Base-by-base conservation (phyloP, 2,113 vertebrate species). In the Indicator maculatus region DNA sequence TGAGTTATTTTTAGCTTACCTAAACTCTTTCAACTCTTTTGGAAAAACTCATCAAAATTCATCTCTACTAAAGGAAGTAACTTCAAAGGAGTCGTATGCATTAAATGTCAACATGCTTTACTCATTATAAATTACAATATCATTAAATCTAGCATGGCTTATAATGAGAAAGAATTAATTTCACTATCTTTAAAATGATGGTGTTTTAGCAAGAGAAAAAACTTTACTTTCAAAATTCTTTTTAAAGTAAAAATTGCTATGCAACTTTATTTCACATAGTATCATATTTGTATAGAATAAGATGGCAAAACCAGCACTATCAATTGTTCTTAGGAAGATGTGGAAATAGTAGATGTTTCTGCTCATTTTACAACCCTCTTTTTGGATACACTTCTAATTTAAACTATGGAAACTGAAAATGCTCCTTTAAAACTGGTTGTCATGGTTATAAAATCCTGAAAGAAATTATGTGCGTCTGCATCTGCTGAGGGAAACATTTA, bases 391-490 rank as follows among this genome's bases (percentile, higher is more conserved):
- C 79, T 93, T 96, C 92, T 96, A 96, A 97, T 97, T 96, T 92
- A 91, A 94, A 96, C 79, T 83, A 80, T 80, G 71, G 92, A 96
- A 97, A 91, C 56, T 41, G 53, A 95, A 96, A 96, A 96, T 14
- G 53, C 84, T 95, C 80, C 92, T 96, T 75, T 94, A 96, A 97
- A 97, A 95, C 84, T 72, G 93, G 97, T 97, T 97, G 97, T 97
- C 97, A 98, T 98, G 97, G 97, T 97, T 97, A 98, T 97, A 96
- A 96, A 97, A 96, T 97, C 94, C 95, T 92, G 2, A 93, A 97
- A 97, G 96, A 97, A 97, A 96, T 95, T 86, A 97, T 93, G 81
- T 89, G 93, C 81, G 64, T 94, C 96, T 93, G 53, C 74, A 85
- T 88, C 93, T 91, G 86, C 93, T 86, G 75, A 97, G 93, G 84